Base-by-base conservation (phyloP, 2,888 invertebrate genomes). In the Rugalucina vietnamica region DNA sequence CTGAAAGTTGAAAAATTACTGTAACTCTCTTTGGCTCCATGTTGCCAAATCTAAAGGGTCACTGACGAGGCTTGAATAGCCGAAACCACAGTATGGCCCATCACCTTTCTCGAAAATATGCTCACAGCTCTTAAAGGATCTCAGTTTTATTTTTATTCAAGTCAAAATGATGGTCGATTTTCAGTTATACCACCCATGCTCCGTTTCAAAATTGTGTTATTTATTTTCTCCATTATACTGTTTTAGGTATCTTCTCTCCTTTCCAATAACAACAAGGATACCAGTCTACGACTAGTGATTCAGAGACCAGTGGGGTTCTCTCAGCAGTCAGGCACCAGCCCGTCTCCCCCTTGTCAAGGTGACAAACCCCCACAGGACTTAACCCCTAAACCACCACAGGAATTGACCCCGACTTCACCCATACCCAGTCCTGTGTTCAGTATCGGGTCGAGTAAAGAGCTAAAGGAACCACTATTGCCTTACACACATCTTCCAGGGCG, bases 231-330 rank as follows among this genome's bases (percentile, higher is more conserved):
- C n/a, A n/a, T n/a, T n/a, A n/a, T n/a, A n/a, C n/a, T n/a, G n/a
- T n/a, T 82, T 24, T 88, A 90, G 89, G 86, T 88, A 32, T 83
- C 83, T 77, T 54, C 73, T 1, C 70, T 85, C 2, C 74, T 88
- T 0, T 81, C 76, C 14, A 76, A 76, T 18, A 79, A 77, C 0
- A 74, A 77, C 32, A 82, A 81, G 12, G 78, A 80, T 24, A 76
- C 75, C 21, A 84, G 75, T 10, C 76, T 89, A 12, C 85, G 89
- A 4, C 83, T 92, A n/a, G 88, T 92, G 10, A 86, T 91, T 10
- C 91, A 92, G 86, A 86, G 91, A 27, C 91, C 91, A 8, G 88
- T 87, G 0, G 88, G 88, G 27, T 86, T 91, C 50, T 90, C 88
- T 1, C 87, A 82, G 65, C 84, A 87, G 34, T 84, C 85, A 12